phyloP scores from a whole-genome alignment of 2,888 invertebrate genomes.

The Hypercompe scribonia region DNA sequence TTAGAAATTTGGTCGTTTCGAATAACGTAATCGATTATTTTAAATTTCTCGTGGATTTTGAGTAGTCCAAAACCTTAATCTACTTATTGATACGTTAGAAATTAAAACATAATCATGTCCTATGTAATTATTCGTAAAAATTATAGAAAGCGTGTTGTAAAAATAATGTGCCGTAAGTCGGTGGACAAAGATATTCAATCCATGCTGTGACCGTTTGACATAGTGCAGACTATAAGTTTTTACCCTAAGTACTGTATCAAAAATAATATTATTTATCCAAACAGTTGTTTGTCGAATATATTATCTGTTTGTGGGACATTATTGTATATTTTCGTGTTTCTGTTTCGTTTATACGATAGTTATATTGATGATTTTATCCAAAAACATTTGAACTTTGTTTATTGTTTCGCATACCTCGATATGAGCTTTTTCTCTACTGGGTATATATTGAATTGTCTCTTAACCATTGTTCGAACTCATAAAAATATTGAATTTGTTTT shows the following conservation, averaged over 20 bases:
- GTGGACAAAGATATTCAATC: slow-evolving; percentile 23
- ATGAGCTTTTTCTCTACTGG: slow-evolving; percentile 10
- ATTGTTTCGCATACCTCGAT: neutral
- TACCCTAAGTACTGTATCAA: slow-evolving; percentile 30
- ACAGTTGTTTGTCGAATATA: neutral
- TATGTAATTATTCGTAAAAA: neutral
- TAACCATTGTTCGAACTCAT: slow-evolving; percentile 7
- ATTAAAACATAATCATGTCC: neutral
- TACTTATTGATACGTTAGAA: too few species aligned
- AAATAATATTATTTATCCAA: slow-evolving; percentile 18
- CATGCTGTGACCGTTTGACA: slow-evolving; percentile 24
- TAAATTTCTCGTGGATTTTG: too few species aligned
- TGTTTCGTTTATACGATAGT: neutral
- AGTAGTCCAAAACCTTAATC: neutral
- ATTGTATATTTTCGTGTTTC: neutral
- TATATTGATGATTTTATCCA: neutral
- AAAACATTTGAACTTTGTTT: neutral
- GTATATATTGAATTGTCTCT: slow-evolving; percentile 11
- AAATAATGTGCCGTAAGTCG: neutral
- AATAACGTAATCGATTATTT: too few species aligned
- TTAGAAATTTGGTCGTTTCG: too few species aligned
- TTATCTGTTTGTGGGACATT: slow-evolving; percentile 7
- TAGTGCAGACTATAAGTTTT: slow-evolving; percentile 22
- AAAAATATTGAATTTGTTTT: slow-evolving; percentile 21
- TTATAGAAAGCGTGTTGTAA: neutral